Percentiles rank a stretch among this genome's conserved stretches.
These are phyloP conservation scores for Lithophane ornitopus DNA, from an alignment of 2,888 invertebrate genomes.

Conservation along the genomic window DNA sequence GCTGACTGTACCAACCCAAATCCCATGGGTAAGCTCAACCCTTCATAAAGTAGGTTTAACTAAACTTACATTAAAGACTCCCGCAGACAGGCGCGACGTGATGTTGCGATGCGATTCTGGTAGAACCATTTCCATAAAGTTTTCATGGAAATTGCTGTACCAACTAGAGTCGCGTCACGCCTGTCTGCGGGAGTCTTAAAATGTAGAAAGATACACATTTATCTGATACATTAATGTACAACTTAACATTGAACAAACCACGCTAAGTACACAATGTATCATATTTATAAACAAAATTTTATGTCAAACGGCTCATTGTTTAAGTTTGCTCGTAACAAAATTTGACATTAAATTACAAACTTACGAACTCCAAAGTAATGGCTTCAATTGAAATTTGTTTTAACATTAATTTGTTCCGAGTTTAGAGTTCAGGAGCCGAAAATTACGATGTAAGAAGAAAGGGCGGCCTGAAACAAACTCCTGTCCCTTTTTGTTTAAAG, in stretches of 20 bases:
- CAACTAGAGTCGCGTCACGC: too few species aligned
- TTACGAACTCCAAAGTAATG: conserved; percentile 75
- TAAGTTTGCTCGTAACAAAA: conserved; percentile 74
- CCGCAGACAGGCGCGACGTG: too few species aligned
- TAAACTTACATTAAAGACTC: conserved; percentile 5
- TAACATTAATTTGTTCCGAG: conserved; percentile 76
- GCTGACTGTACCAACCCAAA: too few species aligned
- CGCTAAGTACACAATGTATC: conserved; percentile 52
- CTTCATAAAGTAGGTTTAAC: background rate
- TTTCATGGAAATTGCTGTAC: too few species aligned
- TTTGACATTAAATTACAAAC: conserved; percentile 80
- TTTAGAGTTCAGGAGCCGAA: conserved; percentile 64
- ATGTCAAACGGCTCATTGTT: conserved; percentile 67
- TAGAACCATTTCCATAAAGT: too few species aligned
- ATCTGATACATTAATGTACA: conserved; percentile 19
- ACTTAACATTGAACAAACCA: conserved; percentile 32
- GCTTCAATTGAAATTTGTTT: conserved; percentile 81
- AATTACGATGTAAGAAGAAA: conserved; percentile 63
- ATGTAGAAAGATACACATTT: conserved; percentile 23
- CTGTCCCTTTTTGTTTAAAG: conserved; percentile 51
- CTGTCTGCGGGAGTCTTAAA: background rate
- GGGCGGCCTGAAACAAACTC: conserved; percentile 39
- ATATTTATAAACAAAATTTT: conserved; percentile 55
- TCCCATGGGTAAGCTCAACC: background rate
- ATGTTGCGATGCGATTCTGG: too few species aligned